phyloP scores from a whole-genome alignment of 2,113 vertebrate species.

The Malurus elegans region DNA sequence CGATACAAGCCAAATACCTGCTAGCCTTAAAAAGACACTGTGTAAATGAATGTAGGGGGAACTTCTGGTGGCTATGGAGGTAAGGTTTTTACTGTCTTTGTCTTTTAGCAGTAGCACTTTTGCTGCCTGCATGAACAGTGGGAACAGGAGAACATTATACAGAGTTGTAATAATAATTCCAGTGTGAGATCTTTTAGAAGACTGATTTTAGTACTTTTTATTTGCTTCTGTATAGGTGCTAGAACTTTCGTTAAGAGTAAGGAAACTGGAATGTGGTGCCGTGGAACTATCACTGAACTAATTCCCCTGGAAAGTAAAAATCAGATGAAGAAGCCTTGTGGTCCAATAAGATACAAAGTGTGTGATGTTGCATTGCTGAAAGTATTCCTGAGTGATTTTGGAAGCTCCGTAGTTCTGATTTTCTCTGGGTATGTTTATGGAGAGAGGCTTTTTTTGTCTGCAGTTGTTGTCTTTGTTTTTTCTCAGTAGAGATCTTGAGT shows the following conservation, averaged over 20 bases:
- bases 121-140: background rate
- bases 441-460: background rate
- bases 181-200: background rate
- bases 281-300: constrained; percentile 79
- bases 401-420: constrained; percentile 72
- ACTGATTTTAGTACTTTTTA: background rate
- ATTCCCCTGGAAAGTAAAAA: constrained; percentile 62
- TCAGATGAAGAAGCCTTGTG: constrained; percentile 44
- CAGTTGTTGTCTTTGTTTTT: background rate
- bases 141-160: background rate
- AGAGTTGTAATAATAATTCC: background rate
- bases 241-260: constrained; percentile 74
- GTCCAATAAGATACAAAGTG: constrained; percentile 66
- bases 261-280: constrained; percentile 78
- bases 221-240: constrained; percentile 67
- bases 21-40: background rate
- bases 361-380: constrained; percentile 70
- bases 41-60: background rate
- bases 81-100: background rate
- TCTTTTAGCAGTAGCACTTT: background rate
- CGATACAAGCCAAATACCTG: background rate
- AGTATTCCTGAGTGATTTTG: constrained; percentile 83
- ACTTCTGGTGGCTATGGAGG: fast-evolving
- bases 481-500: background rate
- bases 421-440: constrained; percentile 73